phyloP scores from a whole-genome alignment of 2,888 invertebrate species.

The Aphrophora alni region DNA sequence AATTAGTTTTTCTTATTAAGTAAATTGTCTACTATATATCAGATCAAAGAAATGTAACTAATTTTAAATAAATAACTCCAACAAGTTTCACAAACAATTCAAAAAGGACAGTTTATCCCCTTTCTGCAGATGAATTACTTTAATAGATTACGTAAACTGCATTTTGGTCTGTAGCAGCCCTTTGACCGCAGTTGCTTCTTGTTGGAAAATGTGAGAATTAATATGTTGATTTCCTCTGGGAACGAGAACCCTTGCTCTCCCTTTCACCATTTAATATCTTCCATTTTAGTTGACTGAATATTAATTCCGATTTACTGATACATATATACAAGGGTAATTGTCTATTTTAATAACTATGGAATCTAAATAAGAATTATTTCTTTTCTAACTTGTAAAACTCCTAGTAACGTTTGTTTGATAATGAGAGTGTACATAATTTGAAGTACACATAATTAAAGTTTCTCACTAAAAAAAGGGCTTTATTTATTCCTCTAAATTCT shows the following conservation, averaged over 20 bases:
- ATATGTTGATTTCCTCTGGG: neutral
- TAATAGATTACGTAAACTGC: neutral
- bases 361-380: too few species aligned
- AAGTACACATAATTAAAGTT: too few species aligned
- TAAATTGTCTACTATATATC: too few species aligned
- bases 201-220: neutral
- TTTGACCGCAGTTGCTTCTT: neutral
- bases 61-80: too few species aligned
- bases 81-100: too few species aligned
- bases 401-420: too few species aligned
- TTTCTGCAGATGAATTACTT: neutral
- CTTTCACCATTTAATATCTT: neutral
- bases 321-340: neutral
- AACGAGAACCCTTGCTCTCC: neutral
- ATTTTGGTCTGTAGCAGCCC: neutral
- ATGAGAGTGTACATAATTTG: too few species aligned
- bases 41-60: too few species aligned
- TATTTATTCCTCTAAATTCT: too few species aligned
- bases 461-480: too few species aligned
- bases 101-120: neutral
- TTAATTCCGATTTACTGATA: neutral
- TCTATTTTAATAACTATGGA: neutral
- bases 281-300: neutral
- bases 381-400: too few species aligned
- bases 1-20: too few species aligned